Evolutionary conservation across 2,888 invertebrate species (phyloP).

Genomic region (Nudaria mundana): DNA sequence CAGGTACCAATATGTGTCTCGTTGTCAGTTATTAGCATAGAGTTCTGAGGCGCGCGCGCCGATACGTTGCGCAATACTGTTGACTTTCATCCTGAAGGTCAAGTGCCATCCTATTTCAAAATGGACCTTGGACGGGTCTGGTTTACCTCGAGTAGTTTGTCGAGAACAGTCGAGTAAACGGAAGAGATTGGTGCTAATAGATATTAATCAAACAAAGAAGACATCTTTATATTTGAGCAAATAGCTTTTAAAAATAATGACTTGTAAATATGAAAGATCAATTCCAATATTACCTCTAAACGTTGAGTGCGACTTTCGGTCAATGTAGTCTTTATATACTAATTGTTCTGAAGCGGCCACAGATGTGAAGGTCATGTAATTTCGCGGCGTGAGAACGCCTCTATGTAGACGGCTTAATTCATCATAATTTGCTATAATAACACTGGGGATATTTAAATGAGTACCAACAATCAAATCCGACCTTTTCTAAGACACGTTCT

Average conservation of each 20-base stretch:
- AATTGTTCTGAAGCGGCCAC: constrained; percentile 51
- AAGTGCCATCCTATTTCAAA: constrained; percentile 81
- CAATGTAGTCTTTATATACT: constrained; percentile 40
- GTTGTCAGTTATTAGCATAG: constrained; percentile 74
- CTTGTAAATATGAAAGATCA: constrained; percentile 34
- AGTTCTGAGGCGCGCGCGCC: constrained; percentile 62
- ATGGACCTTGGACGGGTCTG: constrained; percentile 74
- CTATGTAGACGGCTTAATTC: constrained; percentile 73
- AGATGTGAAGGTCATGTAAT: constrained; percentile 68
- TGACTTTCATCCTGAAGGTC: constrained; percentile 82
- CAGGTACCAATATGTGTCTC: constrained; percentile 75
- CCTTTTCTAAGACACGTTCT: constrained; percentile 79
- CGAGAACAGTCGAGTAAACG: constrained; percentile 63
- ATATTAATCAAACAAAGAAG: constrained; percentile 60
- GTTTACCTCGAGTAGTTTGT: constrained; percentile 69
- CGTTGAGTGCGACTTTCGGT: constrained; percentile 35
- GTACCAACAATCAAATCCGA: constrained; percentile 78
- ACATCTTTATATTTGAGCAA: constrained; percentile 40
- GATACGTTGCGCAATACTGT: constrained; percentile 74
- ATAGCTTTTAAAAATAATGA: constrained; percentile 38
- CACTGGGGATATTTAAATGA: constrained; percentile 77
- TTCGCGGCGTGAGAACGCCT: constrained; percentile 74
- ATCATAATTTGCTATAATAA: constrained; percentile 77
- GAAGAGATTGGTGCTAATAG: constrained; percentile 68
- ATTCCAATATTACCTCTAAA: constrained; percentile 30